Percentiles rank a stretch among this genome's conserved stretches.
Evolutionary conservation across 2,888 invertebrate species (phyloP).

Genomic region (Acanthosepion esculentum): DNA sequence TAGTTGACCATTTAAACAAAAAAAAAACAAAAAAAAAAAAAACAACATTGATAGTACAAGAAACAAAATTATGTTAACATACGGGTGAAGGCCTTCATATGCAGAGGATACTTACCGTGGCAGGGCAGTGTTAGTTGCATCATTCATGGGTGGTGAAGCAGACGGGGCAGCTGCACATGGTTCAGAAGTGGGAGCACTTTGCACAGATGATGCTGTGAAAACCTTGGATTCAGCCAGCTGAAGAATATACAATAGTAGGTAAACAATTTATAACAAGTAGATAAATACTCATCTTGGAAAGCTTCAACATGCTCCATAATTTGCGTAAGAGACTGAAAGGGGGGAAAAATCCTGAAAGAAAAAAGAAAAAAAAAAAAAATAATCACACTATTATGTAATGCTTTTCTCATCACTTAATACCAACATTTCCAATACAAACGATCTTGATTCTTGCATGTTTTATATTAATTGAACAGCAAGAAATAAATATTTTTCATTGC

Average conservation of each 20-base stretch:
- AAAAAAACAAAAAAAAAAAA: not conserved
- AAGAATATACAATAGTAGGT: conserved; percentile 50
- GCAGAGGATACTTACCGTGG: conserved; percentile 3
- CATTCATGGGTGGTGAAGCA: conserved; percentile 53
- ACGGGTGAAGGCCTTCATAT: too few relatives aligned
- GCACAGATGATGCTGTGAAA: conserved; percentile 82
- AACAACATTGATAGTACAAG: not conserved
- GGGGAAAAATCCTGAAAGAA: not conserved
- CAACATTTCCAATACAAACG: not conserved
- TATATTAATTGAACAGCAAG: not conserved
- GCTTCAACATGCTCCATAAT: not conserved
- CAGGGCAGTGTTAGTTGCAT: conserved; percentile 52
- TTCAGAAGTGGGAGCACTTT: conserved; percentile 52
- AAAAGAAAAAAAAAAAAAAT: too few relatives aligned
- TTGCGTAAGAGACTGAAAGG: not conserved
- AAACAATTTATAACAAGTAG: not conserved
- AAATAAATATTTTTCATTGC: too few relatives aligned
- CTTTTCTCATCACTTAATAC: not conserved
- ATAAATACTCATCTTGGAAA: not conserved
- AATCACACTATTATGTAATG: not conserved
- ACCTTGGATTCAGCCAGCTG: conserved; percentile 92
- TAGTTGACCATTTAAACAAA: not conserved
- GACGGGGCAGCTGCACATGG: conserved; percentile 44
- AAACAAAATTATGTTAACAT: too few relatives aligned
- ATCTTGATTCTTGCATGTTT: not conserved